phyloP scores from a whole-genome alignment of 2,113 vertebrate genomes.

The Centropus unirufus region DNA sequence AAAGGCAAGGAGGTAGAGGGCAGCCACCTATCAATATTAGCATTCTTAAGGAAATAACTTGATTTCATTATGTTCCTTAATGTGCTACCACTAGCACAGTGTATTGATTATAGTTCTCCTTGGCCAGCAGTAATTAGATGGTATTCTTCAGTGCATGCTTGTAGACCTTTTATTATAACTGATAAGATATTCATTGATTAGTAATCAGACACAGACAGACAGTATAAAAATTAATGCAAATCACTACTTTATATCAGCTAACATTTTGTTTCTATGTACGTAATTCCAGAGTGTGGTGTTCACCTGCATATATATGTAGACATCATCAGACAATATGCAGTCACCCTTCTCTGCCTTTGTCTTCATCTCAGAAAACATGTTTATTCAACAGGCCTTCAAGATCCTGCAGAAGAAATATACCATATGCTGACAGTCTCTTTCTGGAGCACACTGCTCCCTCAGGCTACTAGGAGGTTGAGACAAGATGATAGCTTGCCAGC shows the following conservation, averaged over 20 bases:
- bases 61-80: not conserved
- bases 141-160: not conserved
- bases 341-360: not conserved
- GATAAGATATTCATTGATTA: constrained; percentile 9
- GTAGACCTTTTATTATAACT: not conserved
- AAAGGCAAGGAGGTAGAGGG: not conserved
- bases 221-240: not conserved
- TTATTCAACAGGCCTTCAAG: not conserved
- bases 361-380: not conserved
- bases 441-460: not conserved
- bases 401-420: not conserved
- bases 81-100: not conserved
- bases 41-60: not conserved
- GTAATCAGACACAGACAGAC: not conserved
- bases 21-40: not conserved
- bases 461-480: not conserved
- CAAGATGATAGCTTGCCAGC: not conserved
- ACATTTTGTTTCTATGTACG: not conserved
- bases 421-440: not conserved
- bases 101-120: not conserved
- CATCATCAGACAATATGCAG: not conserved
- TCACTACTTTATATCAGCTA: not conserved
- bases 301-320: not conserved
- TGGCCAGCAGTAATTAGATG: not conserved
- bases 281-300: not conserved